phyloP scores from a whole-genome alignment of 2,797 vertebrate genomes.

The Somateria mollissima region DNA sequence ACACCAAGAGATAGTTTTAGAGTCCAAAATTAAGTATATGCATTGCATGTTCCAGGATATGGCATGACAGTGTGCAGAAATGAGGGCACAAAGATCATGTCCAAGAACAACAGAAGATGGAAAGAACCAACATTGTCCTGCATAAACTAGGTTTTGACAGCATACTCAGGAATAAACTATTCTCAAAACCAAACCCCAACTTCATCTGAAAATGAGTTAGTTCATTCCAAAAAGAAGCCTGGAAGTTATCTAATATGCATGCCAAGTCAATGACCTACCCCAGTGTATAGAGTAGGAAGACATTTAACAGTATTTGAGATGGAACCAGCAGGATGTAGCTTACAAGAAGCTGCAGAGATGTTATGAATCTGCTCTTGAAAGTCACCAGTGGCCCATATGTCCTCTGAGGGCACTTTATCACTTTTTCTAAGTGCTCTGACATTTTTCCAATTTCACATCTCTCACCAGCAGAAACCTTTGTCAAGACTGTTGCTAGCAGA shows the following conservation, averaged over 20 bases:
- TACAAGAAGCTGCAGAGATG: not conserved
- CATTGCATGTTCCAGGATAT: not conserved
- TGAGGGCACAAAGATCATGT: not conserved
- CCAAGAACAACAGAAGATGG: not conserved
- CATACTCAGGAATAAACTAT: not conserved
- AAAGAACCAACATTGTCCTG: not conserved
- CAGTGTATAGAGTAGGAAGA: not conserved
- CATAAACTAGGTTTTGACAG: not conserved
- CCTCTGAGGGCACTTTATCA: not conserved
- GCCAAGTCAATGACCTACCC: fast-evolving
- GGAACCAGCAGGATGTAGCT: not conserved
- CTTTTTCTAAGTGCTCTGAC: not conserved
- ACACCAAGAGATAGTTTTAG: not conserved
- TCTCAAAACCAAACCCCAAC: not conserved
- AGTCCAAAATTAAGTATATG: not conserved
- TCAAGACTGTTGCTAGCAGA: not conserved
- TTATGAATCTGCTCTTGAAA: not conserved
- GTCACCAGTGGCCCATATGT: not conserved
- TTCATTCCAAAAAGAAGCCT: not conserved
- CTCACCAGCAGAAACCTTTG: not conserved
- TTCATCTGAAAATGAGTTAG: not conserved
- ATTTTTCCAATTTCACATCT: not conserved
- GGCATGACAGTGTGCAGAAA: not conserved
- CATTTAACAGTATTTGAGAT: not conserved
- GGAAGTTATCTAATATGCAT: not conserved